Evolutionary conservation across 2,797 vertebrate genomes (phyloP), one percentile per base, ranked within the genome.

Genomic region (Clarias pachynema): DNA sequence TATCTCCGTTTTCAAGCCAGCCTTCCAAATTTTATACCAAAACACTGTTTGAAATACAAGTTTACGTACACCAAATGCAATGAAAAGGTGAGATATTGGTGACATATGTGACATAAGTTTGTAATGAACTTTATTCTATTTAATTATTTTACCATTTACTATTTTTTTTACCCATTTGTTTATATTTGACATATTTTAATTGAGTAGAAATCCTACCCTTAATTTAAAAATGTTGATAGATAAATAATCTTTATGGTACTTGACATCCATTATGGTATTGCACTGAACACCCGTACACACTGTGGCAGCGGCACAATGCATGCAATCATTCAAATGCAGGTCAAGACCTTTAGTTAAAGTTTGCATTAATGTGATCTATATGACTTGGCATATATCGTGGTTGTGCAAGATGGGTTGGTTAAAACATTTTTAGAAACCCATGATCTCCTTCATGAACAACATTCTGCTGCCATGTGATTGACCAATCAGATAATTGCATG

Each of bases 51-150:
- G 74, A 78, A 79, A 40, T 69, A 68, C 34, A 84, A 59, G 63
- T 84, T 22, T 18, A 40, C 4, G 0, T 78, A 57, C n/a, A 79
- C 24, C 31, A 84, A 44, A 79, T 84, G 83, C 53, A 69, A 79
- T 69, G 40, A 66, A 77, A 7, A 69, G 73, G 83, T 84, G 26
- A 75, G 82, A 57, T 53, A 44, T 1, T 14, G 26, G 5, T 29
- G 12, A 16, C 29, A 2, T 18, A 5, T 63, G 24, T 62, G 12
- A 20, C 44, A 49, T 49, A 49, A 49, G 44, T 49, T 12, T 49
- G 10, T 49, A 49, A 49, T 12, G 2, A 49, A 49, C 5, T 49
- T 49, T 49, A 49, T 49, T 49, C 44, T 49, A 49, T 49, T 49
- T 49, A 49, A 49, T 49, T 49, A 12, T 49, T 49, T 12, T 34